Evolutionary conservation across 2,888 invertebrate species (phyloP).

Genomic region (Gryllus longicercus): DNA sequence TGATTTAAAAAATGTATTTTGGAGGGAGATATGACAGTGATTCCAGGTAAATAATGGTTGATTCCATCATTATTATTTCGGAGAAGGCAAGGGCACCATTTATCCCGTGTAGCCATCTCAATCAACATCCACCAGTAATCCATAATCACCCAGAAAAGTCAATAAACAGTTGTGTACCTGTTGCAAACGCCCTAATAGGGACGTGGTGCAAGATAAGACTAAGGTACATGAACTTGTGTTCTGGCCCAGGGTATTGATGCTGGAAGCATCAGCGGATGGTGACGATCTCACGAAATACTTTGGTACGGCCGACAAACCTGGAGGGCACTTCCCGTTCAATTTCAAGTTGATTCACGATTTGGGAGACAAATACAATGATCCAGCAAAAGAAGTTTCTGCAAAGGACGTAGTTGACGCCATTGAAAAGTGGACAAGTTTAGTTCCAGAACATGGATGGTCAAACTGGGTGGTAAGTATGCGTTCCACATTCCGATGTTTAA

Average conservation of each 20-base stretch:
- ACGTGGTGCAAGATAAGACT: no score
- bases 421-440: conserved; percentile 61
- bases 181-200: no score
- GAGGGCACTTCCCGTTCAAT: conserved; percentile 76
- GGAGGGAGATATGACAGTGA: no score
- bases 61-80: no score
- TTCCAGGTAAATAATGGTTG: no score
- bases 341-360: conserved; percentile 66
- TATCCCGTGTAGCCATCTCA: no score
- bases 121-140: no score
- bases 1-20: no score
- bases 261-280: conserved; percentile 66
- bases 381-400: conserved; percentile 45
- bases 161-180: no score
- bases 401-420: conserved; percentile 58
- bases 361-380: conserved; percentile 44
- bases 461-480: conserved; percentile 71
- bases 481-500: background rate
- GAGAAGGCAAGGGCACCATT: no score
- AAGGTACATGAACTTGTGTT: background rate
- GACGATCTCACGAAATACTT: conserved; percentile 64
- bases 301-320: conserved; percentile 53
- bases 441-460: conserved; percentile 58
- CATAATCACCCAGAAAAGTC: no score
- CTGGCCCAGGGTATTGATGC: conserved; percentile 63